Evolutionary conservation across 1,140 invertebrate genomes (phyloP), one percentile per base, ranked within the genome.

Genomic region (Brachystomella parvula): DNA sequence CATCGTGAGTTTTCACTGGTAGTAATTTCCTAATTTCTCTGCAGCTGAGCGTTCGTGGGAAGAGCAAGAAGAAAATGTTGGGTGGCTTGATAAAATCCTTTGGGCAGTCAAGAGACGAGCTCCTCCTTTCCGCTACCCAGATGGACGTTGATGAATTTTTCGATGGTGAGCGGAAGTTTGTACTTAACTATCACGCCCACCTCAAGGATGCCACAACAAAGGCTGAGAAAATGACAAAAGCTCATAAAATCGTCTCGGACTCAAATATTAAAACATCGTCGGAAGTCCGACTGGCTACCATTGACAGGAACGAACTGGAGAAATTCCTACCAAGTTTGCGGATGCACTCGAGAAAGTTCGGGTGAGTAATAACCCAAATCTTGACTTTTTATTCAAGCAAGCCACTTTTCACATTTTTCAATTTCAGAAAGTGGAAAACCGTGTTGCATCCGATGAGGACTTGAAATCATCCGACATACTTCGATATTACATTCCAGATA

Each of bases 111-210:
- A 96, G 92, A 0, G 95, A 98, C 80, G 94, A 97, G 79, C 87
- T 96, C 65, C 84, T 97, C 66, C 80, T 98, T 1, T 90, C 92
- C 17, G 90, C 89, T 0, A 95, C 92, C 1, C 93, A 97, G 24
- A 89, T 94, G 68, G 97, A 99, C 82, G 91, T 97, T 0, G 97
- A 99, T 80, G 96, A 99, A 70, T 98, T 97, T 78, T 99, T 99
- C 80, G 96, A 99, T 77, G 87, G 91, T 75, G 94, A 99, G 81
- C 92, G 95, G 79, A 86, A 85, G 67, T 98, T 97, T 78, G 82
- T 99, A 1, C 87, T 93, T 58, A 92, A 96, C 73, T 99, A 98
- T 79, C 89, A 97, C 79, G 85, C 84, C 19, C 93, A 96, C 77
- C 85, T 99, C 31, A 96, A 94, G 78, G 96, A 98, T 78, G 89